Evolutionary conservation across 2,113 vertebrate genomes (phyloP).

Genomic region (Crocuta crocuta): DNA sequence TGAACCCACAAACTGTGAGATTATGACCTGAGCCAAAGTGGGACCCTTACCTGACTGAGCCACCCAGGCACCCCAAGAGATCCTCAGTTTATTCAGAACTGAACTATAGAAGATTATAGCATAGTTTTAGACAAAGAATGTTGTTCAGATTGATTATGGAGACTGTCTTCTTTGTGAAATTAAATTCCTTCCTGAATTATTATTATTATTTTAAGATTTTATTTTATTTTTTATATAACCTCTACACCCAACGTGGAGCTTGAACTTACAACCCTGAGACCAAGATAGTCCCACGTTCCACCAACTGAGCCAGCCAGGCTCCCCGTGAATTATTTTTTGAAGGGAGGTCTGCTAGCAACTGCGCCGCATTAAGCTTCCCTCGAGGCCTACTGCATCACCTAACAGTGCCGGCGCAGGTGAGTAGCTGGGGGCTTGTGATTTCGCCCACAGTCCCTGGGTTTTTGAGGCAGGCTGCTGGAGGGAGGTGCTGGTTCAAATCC

Average conservation of each 20-base stretch:
- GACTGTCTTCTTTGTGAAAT: not conserved
- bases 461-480: not conserved
- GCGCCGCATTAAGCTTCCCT: not conserved
- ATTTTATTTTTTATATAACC: not conserved
- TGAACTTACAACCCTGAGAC: not conserved
- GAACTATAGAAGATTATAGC: not conserved
- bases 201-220: not conserved
- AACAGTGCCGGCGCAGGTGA: not conserved
- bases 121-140: not conserved
- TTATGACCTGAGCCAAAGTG: too few relatives aligned
- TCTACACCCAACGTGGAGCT: not conserved
- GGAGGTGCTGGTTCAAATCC: not conserved
- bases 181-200: not conserved
- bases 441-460: not conserved
- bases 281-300: not conserved
- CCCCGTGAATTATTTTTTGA: not conserved
- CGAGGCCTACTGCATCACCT: not conserved
- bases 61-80: not conserved
- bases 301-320: not conserved
- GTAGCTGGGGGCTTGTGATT: not conserved
- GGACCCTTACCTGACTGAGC: too few relatives aligned
- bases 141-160: not conserved
- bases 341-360: not conserved
- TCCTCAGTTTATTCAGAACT: not conserved
- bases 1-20: too few relatives aligned